Conservation (phyloP, 2,113 vertebrate genomes). For the Aegotheles bennettii region DNA sequence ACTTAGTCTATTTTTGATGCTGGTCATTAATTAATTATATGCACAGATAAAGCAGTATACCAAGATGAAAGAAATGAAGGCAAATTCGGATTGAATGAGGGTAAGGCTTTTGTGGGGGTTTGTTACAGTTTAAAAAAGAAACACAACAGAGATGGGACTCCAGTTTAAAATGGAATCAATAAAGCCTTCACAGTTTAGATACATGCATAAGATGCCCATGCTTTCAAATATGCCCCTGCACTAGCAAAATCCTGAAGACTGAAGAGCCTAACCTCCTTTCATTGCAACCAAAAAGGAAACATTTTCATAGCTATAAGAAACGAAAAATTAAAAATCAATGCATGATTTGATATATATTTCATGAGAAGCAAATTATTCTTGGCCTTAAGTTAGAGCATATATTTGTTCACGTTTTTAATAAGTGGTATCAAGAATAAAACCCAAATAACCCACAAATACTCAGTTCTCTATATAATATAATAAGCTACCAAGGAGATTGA, state of each 20-base stretch:
- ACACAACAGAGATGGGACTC: not conserved
- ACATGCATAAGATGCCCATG: not conserved
- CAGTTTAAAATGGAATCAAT: not conserved
- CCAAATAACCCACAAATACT: not conserved
- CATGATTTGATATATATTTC: not conserved
- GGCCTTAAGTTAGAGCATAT: not conserved
- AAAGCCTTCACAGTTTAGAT: not conserved
- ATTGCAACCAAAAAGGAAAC: not conserved
- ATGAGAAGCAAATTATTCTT: not conserved
- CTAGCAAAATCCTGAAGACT: not conserved
- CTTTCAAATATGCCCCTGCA: not conserved
- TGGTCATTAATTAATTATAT: not conserved
- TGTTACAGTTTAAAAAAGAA: not conserved
- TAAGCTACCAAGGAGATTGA: not conserved
- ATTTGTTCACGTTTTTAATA: not conserved
- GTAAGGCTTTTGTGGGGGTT: not conserved
- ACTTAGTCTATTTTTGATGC: slow-evolving; percentile 1
- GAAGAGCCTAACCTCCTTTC: not conserved
- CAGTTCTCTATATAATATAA: not conserved
- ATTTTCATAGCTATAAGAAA: not conserved
- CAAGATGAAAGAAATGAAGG: slow-evolving; percentile 15
- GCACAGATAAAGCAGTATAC: not conserved
- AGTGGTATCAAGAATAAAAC: not conserved
- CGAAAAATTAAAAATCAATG: not conserved
- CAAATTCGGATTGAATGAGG: not conserved